phyloP scores from a whole-genome alignment of 2,113 vertebrate genomes.

The Aplodontia rufa region DNA sequence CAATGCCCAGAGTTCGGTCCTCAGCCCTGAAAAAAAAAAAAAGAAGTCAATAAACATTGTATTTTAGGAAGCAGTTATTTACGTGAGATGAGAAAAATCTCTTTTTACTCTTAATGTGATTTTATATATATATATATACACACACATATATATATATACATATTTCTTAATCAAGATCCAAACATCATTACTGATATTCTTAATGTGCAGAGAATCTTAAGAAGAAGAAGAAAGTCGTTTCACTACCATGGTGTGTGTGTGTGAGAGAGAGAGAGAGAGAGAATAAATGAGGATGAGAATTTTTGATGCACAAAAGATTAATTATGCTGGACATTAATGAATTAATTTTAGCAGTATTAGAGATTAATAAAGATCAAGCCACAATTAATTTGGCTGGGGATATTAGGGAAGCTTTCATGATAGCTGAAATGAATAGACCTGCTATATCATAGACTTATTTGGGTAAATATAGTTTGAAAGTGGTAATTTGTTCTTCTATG shows the following conservation, averaged over 20 bases:
- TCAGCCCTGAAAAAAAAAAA: too few species aligned
- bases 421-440: neutral
- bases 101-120: neutral
- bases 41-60: conserved; percentile 20
- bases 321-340: neutral
- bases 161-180: neutral
- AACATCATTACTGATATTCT: neutral
- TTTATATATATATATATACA: neutral
- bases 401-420: neutral
- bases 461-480: neutral
- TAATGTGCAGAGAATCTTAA: neutral
- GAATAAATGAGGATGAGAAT: neutral
- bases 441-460: neutral
- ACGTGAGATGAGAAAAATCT: neutral
- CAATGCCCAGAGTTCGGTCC: too few species aligned
- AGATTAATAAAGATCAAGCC: conserved; percentile 13
- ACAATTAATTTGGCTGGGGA: neutral
- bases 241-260: neutral
- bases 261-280: neutral
- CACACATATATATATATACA: neutral
- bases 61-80: neutral
- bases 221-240: neutral
- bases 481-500: neutral
- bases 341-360: conserved; percentile 43
- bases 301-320: conserved; percentile 41